phyloP scores from a whole-genome alignment of 1,140 invertebrate genomes.

The Bombyx mandarina region DNA sequence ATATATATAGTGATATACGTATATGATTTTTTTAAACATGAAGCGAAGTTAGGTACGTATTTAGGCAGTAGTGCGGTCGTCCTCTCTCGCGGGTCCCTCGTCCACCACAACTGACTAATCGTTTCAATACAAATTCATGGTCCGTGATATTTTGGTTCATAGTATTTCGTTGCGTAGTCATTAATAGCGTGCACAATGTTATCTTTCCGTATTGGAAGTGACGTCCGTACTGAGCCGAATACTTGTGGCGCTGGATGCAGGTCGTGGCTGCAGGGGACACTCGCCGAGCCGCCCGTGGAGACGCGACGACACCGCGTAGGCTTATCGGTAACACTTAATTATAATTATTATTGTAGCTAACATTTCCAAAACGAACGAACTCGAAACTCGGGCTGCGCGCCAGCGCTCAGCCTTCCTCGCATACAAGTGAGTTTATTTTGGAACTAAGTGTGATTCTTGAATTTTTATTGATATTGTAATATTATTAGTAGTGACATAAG shows the following conservation, averaged over 20 bases:
- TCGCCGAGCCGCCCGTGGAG: conserved; percentile 47
- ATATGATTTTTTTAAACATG: conserved; percentile 69
- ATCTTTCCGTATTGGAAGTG: neutral
- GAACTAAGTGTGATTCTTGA: conserved; percentile 79
- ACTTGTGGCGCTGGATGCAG: conserved; percentile 1
- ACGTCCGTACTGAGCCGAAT: neutral
- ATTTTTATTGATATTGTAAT: conserved; percentile 72
- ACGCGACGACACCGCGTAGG: conserved; percentile 68
- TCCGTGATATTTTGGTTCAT: too few relatives aligned
- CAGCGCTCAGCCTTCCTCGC: conserved; percentile 77
- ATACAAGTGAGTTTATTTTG: conserved; percentile 80
- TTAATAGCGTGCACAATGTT: neutral
- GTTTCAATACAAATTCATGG: too few relatives aligned
- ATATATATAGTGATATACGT: conserved; percentile 69
- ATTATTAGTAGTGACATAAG: conserved; percentile 68
- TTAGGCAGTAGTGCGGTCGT: conserved; percentile 67
- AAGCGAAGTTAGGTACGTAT: conserved; percentile 62
- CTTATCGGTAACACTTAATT: conserved; percentile 69
- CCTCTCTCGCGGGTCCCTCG: conserved; percentile 46
- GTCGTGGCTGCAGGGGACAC: conserved; percentile 7
- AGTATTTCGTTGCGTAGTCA: too few relatives aligned
- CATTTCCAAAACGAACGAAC: conserved; percentile 78
- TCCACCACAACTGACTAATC: conserved; percentile 6
- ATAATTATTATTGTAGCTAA: conserved; percentile 72
- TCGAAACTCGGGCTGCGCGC: conserved; percentile 77